phyloP scores from a whole-genome alignment of 2,888 invertebrate species.

The Pachycephus smyrnensis region DNA sequence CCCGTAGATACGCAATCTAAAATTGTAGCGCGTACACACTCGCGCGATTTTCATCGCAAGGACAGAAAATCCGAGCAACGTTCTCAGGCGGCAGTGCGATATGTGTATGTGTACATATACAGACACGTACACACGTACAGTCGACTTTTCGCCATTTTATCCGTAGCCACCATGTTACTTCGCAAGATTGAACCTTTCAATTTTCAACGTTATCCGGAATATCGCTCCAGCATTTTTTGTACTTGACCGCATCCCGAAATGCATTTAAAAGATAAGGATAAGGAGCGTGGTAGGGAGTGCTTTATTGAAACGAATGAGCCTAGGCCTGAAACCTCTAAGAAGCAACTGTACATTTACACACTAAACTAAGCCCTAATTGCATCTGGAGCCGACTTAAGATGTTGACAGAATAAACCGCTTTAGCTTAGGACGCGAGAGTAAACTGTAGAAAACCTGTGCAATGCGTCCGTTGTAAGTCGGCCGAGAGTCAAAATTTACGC shows the following conservation, averaged over 20 bases:
- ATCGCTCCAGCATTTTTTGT: not conserved
- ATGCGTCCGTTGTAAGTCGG: no score
- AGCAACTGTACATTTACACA: no score
- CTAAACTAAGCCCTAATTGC: no score
- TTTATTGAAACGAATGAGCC: no score
- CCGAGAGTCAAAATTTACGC: no score
- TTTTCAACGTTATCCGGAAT: not conserved
- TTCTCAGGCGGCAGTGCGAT: slow-evolving; percentile 19
- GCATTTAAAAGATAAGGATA: not conserved
- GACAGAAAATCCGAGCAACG: slow-evolving; percentile 23
- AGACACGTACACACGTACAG: slow-evolving; percentile 9
- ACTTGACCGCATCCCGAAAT: not conserved
- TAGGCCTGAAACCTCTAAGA: no score
- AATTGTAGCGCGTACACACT: slow-evolving; percentile 1
- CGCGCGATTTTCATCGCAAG: slow-evolving; percentile 23
- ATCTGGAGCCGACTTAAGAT: no score
- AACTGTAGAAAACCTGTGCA: no score
- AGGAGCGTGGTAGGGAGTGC: no score
- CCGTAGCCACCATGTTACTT: slow-evolving; percentile 25
- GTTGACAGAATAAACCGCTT: no score
- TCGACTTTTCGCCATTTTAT: slow-evolving; percentile 15
- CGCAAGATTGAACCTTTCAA: slow-evolving; percentile 17
- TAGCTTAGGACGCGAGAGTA: no score
- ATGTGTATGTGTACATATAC: not conserved
- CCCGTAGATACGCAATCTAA: slow-evolving; percentile 13